Conservation (phyloP, 2,113 vertebrate species). For the Takifugu bimaculatus region DNA sequence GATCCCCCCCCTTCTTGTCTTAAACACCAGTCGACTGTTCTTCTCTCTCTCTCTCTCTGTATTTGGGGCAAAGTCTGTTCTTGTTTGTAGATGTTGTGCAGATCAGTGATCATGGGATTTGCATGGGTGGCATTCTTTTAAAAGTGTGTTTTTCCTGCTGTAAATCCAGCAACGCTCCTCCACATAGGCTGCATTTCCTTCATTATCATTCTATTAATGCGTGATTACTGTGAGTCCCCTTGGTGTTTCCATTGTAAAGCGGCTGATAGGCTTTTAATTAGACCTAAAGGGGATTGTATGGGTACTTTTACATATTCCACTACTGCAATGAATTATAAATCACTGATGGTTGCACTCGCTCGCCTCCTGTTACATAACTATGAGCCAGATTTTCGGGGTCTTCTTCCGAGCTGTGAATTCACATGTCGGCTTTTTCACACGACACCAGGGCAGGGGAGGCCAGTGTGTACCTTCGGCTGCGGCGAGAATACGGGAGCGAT, state of each 20-base stretch:
- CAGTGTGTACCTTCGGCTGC: slow-evolving; percentile 10
- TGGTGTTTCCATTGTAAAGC: slow-evolving; percentile 61
- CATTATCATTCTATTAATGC: slow-evolving; percentile 70
- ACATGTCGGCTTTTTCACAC: slow-evolving; percentile 39
- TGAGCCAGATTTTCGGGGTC: slow-evolving; percentile 50
- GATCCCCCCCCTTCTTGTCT: too few species aligned
- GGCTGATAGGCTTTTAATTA: slow-evolving; percentile 70
- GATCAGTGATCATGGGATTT: slow-evolving; percentile 30
- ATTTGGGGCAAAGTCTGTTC: slow-evolving; percentile 3
- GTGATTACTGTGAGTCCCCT: slow-evolving; percentile 62
- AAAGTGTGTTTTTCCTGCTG: slow-evolving; percentile 20
- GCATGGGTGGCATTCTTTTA: slow-evolving; percentile 36
- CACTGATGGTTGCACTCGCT: slow-evolving; percentile 37
- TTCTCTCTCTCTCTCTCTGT: background rate
- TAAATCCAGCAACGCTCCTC: slow-evolving; percentile 51
- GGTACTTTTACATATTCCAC: slow-evolving; percentile 61
- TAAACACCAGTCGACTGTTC: too few species aligned
- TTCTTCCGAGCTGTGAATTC: slow-evolving; percentile 55
- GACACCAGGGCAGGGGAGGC: slow-evolving; percentile 20
- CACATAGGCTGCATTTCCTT: slow-evolving; percentile 54
- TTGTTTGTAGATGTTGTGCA: slow-evolving; percentile 29
- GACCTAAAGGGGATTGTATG: slow-evolving; percentile 68
- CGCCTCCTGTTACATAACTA: slow-evolving; percentile 48
- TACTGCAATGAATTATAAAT: slow-evolving; percentile 65
- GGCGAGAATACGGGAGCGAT: slow-evolving; percentile 10